phyloP scores from a whole-genome alignment of 1,140 invertebrate species.

The Apocrypta bakeri region DNA sequence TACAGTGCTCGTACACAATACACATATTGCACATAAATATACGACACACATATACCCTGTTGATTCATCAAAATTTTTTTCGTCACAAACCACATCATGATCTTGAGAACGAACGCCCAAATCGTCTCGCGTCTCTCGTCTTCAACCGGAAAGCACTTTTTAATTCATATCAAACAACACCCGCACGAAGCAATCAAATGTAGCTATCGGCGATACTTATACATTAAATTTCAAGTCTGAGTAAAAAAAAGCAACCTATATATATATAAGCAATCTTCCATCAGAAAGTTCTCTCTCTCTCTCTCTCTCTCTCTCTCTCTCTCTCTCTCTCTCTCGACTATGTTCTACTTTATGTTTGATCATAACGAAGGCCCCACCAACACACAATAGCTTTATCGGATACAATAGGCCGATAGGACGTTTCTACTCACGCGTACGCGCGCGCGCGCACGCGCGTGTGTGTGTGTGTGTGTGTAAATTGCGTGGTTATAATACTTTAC shows the following conservation, averaged over 20 bases:
- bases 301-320: constrained; percentile 1
- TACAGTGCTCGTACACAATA: too few species aligned
- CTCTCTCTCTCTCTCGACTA: not conserved
- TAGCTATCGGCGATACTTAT: constrained; percentile 1
- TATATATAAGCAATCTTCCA: constrained; percentile 23
- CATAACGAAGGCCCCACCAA: constrained; percentile 24
- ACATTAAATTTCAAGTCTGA: constrained; percentile 11
- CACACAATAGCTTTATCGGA: constrained; percentile 39
- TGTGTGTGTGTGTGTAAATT: not conserved
- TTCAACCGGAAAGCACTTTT: constrained; percentile 1
- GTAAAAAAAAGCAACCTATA: not conserved
- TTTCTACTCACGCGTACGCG: not conserved
- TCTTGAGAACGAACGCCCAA: not conserved
- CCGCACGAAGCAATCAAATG: not conserved
- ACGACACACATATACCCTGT: not conserved
- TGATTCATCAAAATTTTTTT: constrained; percentile 22
- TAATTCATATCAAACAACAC: constrained; percentile 30
- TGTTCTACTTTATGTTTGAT: constrained; percentile 38
- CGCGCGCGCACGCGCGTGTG: too few species aligned
- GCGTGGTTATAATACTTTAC: too few species aligned
- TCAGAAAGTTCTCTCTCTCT: too few species aligned
- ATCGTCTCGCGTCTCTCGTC: constrained; percentile 3
- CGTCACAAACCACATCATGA: not conserved
- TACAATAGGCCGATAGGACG: constrained; percentile 22
- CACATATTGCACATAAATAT: not conserved